Percentiles rank a stretch among this genome's conserved stretches.
phyloP scores from a whole-genome alignment of 2,113 vertebrate species.

The Colistium nudipinnis region DNA sequence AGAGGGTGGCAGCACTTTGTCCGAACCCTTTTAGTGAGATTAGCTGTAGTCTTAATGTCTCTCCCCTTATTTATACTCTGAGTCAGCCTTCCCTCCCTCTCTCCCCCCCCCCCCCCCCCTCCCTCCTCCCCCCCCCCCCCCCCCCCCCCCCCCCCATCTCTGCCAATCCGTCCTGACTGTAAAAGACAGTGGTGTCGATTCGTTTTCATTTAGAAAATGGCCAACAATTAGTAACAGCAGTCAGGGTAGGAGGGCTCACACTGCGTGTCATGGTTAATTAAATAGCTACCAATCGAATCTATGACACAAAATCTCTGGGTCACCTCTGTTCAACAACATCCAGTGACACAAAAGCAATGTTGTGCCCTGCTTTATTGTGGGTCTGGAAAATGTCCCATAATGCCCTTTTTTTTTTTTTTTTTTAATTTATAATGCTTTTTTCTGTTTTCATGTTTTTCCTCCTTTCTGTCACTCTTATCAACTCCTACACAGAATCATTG shows the following conservation, averaged over 20 bases:
- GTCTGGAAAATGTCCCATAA: background rate
- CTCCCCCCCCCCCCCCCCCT: slow-evolving; percentile 18
- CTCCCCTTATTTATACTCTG: slow-evolving; percentile 78
- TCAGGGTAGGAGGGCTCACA: background rate
- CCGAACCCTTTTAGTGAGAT: slow-evolving; percentile 84
- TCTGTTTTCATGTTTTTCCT: no score
- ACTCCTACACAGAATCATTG: no score
- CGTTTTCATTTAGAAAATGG: slow-evolving; percentile 24
- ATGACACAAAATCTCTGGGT: background rate
- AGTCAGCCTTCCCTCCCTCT: slow-evolving; percentile 68
- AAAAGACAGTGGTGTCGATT: slow-evolving; percentile 35
- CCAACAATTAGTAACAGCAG: slow-evolving; percentile 5
- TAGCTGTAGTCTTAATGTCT: slow-evolving; percentile 81
- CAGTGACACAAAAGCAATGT: slow-evolving; percentile 12
- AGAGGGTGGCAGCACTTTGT: slow-evolving; percentile 70
- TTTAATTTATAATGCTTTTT: no score
- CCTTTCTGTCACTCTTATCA: background rate
- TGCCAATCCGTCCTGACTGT: slow-evolving; percentile 22
- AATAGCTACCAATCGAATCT: background rate
- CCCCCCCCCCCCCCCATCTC: slow-evolving; percentile 17
- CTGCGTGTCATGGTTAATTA: background rate
- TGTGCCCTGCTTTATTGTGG: background rate
- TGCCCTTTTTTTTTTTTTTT: background rate
- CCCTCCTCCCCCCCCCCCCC: slow-evolving; percentile 21
- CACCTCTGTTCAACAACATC: slow-evolving; percentile 1